Evolutionary conservation across 53 echinoderm and acorn worm species (phyloP).

Genomic region (Apostichopus leukothele): DNA sequence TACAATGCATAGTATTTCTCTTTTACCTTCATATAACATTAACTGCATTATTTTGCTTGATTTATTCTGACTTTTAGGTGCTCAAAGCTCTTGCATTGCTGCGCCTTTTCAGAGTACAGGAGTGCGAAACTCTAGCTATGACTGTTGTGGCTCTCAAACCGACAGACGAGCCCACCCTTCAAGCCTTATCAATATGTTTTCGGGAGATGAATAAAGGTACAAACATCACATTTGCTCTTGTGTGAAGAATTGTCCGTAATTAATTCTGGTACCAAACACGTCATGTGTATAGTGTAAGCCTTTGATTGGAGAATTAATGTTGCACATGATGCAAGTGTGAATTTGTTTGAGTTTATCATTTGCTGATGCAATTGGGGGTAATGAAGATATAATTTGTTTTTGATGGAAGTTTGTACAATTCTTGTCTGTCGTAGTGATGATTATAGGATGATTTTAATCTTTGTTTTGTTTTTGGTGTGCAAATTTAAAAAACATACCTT

Average conservation of each 20-base stretch:
- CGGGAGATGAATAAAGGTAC: constrained; percentile 94
- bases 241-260: background rate
- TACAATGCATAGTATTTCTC: too few species aligned
- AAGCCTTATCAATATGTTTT: constrained; percentile 88
- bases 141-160: constrained; percentile 77
- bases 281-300: background rate
- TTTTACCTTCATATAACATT: too few species aligned
- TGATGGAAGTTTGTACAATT: too few species aligned
- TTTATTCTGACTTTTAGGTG: constrained; percentile 55
- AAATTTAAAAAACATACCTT: too few species aligned
- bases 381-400: too few species aligned
- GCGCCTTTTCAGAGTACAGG: constrained; percentile 71
- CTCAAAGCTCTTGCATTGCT: constrained; percentile 86
- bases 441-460: too few species aligned
- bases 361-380: too few species aligned
- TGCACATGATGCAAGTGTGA: too few species aligned
- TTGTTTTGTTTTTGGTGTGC: too few species aligned
- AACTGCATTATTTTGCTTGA: too few species aligned
- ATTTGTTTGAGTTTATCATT: too few species aligned
- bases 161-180: constrained; percentile 83
- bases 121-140: constrained; percentile 65
- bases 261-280: background rate
- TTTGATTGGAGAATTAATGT: background rate
- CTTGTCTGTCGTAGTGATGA: too few species aligned
- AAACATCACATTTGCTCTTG: background rate